A percentile compares a stretch with the other conserved stretches of the same genome.
phyloP scores from a whole-genome alignment of 2,113 vertebrate species.

The Gymnorhina tibicen region DNA sequence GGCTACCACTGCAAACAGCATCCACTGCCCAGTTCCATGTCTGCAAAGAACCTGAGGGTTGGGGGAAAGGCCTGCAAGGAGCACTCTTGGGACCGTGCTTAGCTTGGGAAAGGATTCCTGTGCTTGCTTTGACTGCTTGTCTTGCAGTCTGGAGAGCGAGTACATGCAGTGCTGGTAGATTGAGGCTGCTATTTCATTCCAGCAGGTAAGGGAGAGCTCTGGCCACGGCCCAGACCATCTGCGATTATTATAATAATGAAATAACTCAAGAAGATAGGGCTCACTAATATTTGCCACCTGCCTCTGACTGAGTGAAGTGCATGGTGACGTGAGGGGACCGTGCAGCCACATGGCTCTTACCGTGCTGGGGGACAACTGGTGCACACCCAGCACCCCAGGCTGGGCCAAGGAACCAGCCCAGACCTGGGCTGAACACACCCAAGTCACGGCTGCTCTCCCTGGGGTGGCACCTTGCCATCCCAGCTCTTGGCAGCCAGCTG shows the following conservation, averaged over 20 bases:
- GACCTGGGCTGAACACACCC: background rate
- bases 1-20: background rate
- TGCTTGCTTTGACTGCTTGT: background rate
- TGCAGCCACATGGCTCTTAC: accelerated
- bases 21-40: background rate
- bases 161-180: accelerated
- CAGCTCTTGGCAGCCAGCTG: background rate
- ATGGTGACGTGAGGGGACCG: background rate
- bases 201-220: background rate
- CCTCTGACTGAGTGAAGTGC: background rate
- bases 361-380: accelerated
- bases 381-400: background rate
- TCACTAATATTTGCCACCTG: background rate
- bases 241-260: background rate
- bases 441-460: background rate
- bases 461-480: background rate
- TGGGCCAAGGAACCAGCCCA: background rate
- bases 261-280: background rate
- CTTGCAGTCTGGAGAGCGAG: background rate
- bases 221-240: background rate
- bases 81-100: accelerated
- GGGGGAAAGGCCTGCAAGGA: background rate
- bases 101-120: background rate
- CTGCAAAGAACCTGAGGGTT: background rate
- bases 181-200: background rate